These are phyloP conservation scores for Meteorus cinctellus DNA, from an alignment of 2,888 invertebrate species.

Conservation along the genomic window DNA sequence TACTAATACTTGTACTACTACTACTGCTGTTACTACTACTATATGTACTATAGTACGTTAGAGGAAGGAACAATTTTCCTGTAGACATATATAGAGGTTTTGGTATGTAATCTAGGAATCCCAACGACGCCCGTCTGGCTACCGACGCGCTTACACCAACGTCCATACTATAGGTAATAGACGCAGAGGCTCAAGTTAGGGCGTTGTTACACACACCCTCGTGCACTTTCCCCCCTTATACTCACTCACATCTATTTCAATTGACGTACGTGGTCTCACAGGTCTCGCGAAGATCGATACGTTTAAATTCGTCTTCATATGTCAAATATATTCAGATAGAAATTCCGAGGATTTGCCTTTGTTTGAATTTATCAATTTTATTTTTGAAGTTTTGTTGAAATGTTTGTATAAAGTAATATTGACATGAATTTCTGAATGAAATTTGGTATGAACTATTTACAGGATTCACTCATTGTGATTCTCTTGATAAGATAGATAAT, in stretches of 20 bases:
- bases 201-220: conserved; percentile 23
- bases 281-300: background rate
- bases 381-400: no score
- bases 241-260: conserved; percentile 3
- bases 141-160: conserved; percentile 1
- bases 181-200: background rate
- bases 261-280: background rate
- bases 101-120: conserved; percentile 16
- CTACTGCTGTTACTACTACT: background rate
- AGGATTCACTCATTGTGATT: no score
- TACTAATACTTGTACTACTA: background rate
- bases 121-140: conserved; percentile 6
- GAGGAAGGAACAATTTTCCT: conserved; percentile 6
- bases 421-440: background rate
- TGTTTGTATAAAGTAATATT: no score
- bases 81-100: background rate
- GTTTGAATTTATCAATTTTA: background rate
- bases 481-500: no score
- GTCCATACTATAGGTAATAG: background rate
- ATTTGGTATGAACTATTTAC: background rate
- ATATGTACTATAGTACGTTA: background rate
- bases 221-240: background rate
- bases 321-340: background rate
- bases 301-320: background rate
- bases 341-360: background rate